A percentile compares a stretch with the other conserved stretches of the same genome.
Conservation (phyloP, 2,888 invertebrate species). For the Oscheius sp. region DNA sequence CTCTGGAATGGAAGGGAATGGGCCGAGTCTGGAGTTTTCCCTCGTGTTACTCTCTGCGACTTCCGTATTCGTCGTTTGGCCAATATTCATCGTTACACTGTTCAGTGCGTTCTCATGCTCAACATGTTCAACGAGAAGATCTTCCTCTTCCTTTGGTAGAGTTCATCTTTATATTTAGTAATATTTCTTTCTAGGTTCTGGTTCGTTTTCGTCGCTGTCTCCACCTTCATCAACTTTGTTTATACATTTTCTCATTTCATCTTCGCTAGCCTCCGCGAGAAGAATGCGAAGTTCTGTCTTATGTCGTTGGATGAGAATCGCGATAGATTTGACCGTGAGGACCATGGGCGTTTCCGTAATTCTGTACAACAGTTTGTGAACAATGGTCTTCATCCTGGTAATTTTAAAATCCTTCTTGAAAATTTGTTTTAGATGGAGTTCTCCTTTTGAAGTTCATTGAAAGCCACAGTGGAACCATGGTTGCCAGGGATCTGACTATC, state of each 20-base stretch:
- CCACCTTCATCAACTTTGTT: conserved; percentile 72
- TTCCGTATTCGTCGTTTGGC: conserved; percentile 70
- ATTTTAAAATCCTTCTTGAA: not conserved
- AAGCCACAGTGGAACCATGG: conserved; percentile 69
- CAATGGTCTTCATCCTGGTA: conserved; percentile 59
- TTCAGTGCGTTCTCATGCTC: conserved; percentile 70
- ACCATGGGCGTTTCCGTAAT: conserved; percentile 1
- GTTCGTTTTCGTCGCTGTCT: conserved; percentile 72
- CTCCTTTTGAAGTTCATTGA: conserved; percentile 69
- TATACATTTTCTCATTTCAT: conserved; percentile 70
- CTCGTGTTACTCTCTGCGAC: conserved; percentile 64
- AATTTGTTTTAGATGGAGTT: conserved; percentile 60
- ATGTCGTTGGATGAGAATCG: conserved; percentile 9
- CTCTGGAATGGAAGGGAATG: conserved; percentile 67
- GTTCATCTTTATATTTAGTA: not conserved
- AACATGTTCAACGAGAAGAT: conserved; percentile 71
- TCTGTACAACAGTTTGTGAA: conserved; percentile 54
- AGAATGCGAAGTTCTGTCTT: conserved; percentile 20
- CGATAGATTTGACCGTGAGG: too few relatives aligned
- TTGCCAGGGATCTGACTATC: conserved; percentile 65
- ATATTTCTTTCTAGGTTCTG: conserved; percentile 68
- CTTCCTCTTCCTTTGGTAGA: conserved; percentile 66
- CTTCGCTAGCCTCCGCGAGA: conserved; percentile 44
- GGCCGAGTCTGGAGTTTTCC: conserved; percentile 70
- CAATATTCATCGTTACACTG: conserved; percentile 68